Conservation (phyloP, 1,140 invertebrate genomes). For the Planococcus citri region DNA sequence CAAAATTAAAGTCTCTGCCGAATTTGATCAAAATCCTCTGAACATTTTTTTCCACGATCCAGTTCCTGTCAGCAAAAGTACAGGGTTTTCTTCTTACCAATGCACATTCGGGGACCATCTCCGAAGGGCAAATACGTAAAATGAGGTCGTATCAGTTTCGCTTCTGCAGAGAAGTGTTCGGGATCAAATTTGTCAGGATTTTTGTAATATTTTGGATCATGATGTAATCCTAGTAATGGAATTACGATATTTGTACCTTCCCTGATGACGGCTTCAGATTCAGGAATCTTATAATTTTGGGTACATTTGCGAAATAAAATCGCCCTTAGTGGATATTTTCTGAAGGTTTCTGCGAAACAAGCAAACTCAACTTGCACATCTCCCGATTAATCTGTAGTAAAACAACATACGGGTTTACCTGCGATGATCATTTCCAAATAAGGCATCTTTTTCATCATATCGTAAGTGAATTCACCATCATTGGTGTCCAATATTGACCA, state of each 20-base stretch:
- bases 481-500: slow-evolving; percentile 23
- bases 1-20: too few species aligned
- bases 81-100: too few species aligned
- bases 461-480: slow-evolving; percentile 34
- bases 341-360: slow-evolving; percentile 13
- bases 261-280: slow-evolving; percentile 42
- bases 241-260: slow-evolving; percentile 48
- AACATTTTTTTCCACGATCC: too few species aligned
- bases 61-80: too few species aligned
- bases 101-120: slow-evolving; percentile 38
- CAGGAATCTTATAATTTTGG: slow-evolving; percentile 39
- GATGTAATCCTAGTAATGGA: slow-evolving; percentile 46
- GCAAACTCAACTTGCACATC: too few species aligned
- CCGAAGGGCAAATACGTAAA: slow-evolving; percentile 49
- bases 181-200: slow-evolving; percentile 45
- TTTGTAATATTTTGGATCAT: slow-evolving; percentile 39
- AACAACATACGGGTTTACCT: too few species aligned
- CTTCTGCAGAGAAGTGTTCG: slow-evolving; percentile 35
- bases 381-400: too few species aligned
- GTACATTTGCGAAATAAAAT: slow-evolving; percentile 34
- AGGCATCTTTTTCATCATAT: slow-evolving; percentile 38
- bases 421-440: slow-evolving; percentile 42
- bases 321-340: slow-evolving; percentile 32
- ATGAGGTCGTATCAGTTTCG: slow-evolving; percentile 32
- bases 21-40: too few species aligned